A percentile compares a stretch with the other conserved stretches of the same genome.
These are phyloP conservation scores for Camponotus pennsylvanicus DNA, from an alignment of 1,140 invertebrate species.

Conservation along the genomic window DNA sequence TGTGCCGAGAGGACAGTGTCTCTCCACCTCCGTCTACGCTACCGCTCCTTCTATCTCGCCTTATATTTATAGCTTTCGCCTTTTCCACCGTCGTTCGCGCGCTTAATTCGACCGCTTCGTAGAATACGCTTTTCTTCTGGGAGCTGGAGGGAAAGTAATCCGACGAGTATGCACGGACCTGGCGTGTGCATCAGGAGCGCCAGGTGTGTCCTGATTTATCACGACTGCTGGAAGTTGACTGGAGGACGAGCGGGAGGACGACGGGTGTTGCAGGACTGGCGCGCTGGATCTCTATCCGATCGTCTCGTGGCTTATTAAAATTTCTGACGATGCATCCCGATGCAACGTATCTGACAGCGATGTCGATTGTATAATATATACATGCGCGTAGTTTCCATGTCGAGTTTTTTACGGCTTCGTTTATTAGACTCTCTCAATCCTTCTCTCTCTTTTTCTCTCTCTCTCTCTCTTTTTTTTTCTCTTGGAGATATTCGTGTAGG, in stretches of 20 bases:
- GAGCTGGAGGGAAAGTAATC: constrained; percentile 62
- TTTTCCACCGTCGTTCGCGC: constrained; percentile 70
- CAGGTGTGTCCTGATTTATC: constrained; percentile 74
- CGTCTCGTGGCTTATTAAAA: constrained; percentile 70
- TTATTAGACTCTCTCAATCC: not conserved
- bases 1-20: constrained; percentile 74
- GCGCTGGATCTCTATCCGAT: constrained; percentile 13
- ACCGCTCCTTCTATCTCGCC: constrained; percentile 1
- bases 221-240: constrained; percentile 67
- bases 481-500: not conserved
- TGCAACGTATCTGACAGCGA: not conserved
- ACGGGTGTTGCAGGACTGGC: constrained; percentile 6
- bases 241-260: constrained; percentile 33
- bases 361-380: not conserved
- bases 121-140: constrained; percentile 68
- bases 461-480: not conserved
- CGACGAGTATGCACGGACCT: constrained; percentile 52
- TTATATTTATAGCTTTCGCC: constrained; percentile 78
- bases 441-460: not conserved
- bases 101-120: constrained; percentile 73
- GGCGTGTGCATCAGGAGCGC: constrained; percentile 47
- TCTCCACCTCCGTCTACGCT: constrained; percentile 67
- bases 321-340: constrained; percentile 53
- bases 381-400: not conserved
- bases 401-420: constrained; percentile 38